These are phyloP conservation scores for Danio choprae DNA, from an alignment of 2,797 vertebrate species.

Conservation along the genomic window DNA sequence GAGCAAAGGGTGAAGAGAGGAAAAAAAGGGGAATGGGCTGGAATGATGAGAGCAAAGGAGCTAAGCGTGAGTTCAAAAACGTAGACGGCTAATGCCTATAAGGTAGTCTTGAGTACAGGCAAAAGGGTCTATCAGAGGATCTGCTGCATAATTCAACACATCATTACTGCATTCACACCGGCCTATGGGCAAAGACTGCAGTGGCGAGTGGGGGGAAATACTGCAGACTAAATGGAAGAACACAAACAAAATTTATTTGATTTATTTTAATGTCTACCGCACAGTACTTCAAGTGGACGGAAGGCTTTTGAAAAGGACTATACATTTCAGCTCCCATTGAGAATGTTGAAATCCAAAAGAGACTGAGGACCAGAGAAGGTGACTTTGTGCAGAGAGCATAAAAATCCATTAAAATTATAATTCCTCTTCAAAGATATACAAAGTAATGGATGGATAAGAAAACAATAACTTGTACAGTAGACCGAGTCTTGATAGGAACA, in stretches of 20 bases:
- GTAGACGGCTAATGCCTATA: conserved; percentile 36
- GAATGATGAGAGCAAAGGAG: conserved; percentile 20
- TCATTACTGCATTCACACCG: conserved; percentile 65
- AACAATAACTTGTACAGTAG: conserved; percentile 23
- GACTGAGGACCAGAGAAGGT: conserved; percentile 15
- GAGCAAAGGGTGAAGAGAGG: neutral
- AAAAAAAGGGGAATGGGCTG: neutral
- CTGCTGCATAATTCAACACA: conserved; percentile 69
- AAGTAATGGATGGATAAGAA: conserved; percentile 25
- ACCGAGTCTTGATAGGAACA: conserved; percentile 24
- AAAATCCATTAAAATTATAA: conserved; percentile 44
- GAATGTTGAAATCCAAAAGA: neutral
- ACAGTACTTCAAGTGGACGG: neutral
- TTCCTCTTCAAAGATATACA: conserved; percentile 38
- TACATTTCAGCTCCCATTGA: neutral
- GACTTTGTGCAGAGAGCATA: conserved; percentile 25
- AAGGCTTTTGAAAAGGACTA: conserved; percentile 4
- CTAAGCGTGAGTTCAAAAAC: conserved; percentile 38
- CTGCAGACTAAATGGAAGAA: conserved; percentile 2
- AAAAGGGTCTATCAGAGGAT: conserved; percentile 49
- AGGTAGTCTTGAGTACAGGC: conserved; percentile 51
- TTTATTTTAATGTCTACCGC: neutral
- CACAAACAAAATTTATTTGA: conserved; percentile 8
- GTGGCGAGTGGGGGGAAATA: conserved; percentile 15
- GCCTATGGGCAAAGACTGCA: conserved; percentile 60